Percentiles rank a stretch among this genome's conserved stretches.
Conservation (phyloP, 2,797 vertebrate species). For the Helicolenus hilgendorfi region DNA sequence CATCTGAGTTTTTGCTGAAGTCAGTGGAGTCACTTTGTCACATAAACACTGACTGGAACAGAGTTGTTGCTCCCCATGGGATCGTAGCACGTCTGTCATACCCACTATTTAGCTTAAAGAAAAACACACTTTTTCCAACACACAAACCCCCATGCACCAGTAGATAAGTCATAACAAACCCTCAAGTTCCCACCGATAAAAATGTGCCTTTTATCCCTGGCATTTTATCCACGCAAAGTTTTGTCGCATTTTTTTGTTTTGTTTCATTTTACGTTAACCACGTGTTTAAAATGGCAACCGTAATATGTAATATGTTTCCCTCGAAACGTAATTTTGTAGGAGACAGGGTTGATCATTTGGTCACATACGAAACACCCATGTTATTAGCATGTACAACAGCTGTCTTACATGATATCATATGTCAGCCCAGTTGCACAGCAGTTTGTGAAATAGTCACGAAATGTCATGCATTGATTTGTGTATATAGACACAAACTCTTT, state of each 20-base stretch:
- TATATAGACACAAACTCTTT: too few relatives aligned
- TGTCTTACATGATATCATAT: background rate
- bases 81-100: background rate
- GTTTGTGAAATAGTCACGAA: too few relatives aligned
- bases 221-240: too few relatives aligned
- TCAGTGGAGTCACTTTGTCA: constrained; percentile 23
- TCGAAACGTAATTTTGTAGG: too few relatives aligned
- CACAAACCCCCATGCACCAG: background rate
- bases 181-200: background rate
- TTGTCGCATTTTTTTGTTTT: too few relatives aligned
- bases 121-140: background rate
- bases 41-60: background rate
- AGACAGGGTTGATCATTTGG: background rate
- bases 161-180: background rate
- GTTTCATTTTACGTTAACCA: too few relatives aligned
- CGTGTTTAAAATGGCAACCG: too few relatives aligned
- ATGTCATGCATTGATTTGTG: too few relatives aligned
- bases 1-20: constrained; percentile 18
- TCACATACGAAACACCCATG: background rate
- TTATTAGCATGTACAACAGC: background rate
- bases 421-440: too few relatives aligned
- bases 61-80: background rate
- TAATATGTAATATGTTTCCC: too few relatives aligned
- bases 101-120: background rate
- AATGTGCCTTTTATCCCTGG: background rate